Conservation (phyloP, 2,888 invertebrate genomes). For the Agrotis clavis region DNA sequence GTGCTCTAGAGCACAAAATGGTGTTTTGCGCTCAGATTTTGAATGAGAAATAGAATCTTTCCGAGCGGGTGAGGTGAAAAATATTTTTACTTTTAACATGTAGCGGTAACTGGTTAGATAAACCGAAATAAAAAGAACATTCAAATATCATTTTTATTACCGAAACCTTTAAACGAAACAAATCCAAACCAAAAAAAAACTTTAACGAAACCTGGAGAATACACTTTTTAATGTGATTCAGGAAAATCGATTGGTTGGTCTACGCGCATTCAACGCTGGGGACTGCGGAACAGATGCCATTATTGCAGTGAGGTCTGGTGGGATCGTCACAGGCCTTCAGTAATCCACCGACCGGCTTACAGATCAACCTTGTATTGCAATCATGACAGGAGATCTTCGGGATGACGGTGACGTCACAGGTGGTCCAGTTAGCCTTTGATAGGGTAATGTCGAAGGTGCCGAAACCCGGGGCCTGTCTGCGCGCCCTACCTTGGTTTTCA, state of each 20-base stretch:
- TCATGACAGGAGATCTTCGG: constrained; percentile 74
- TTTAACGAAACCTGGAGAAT: neutral
- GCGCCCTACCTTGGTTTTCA: constrained; percentile 47
- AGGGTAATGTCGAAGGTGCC: constrained; percentile 33
- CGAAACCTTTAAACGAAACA: neutral
- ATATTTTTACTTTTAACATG: too few species aligned
- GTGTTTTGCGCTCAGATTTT: too few species aligned
- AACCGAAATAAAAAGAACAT: neutral
- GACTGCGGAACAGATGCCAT: constrained; percentile 75
- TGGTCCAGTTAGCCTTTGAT: constrained; percentile 63
- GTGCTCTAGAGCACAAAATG: too few species aligned
- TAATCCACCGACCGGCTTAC: constrained; percentile 77
- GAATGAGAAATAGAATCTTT: too few species aligned
- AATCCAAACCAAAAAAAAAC: neutral
- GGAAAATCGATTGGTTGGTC: neutral
- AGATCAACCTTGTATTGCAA: constrained; percentile 77
- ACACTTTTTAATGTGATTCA: neutral
- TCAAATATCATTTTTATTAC: neutral
- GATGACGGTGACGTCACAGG: constrained; percentile 69
- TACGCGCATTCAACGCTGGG: constrained; percentile 72
- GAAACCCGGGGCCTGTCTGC: constrained; percentile 38
- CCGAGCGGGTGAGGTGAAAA: too few species aligned
- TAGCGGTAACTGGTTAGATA: too few species aligned
- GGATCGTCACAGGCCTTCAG: constrained; percentile 72
- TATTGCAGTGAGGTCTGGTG: constrained; percentile 76